Base-by-base conservation (phyloP, 2,797 vertebrate species). In the Phrynocephalus forsythii region DNA sequence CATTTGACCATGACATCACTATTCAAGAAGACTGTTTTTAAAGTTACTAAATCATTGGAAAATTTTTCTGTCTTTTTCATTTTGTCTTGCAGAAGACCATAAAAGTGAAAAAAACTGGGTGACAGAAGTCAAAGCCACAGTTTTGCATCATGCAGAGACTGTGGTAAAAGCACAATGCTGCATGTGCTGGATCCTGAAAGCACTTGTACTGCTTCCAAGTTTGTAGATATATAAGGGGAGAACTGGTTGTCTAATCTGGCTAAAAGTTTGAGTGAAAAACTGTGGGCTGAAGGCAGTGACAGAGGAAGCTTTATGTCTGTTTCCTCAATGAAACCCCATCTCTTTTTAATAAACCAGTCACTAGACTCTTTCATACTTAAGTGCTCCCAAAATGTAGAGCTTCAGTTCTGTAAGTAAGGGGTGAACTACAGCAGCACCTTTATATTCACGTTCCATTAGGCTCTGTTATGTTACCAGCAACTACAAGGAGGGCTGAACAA, bases 291-390 rank as follows among this genome's bases (percentile, higher is more conserved):
- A 89, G 93, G 87, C 76, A 88, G 88, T 26, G 75, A 83, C 28
- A 88, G 67, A 90, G 79, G 79, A 92, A 92, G 91, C 67, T 91
- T 69, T 89, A 78, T 75, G 60, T 78, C 66, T 75, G 82, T 90
- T 93, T 94, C 82, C 90, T 91, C 90, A 90, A 91, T 91, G 91
- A 94, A 95, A 95, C 91, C 86, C 83, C 76, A 33, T 93, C 94
- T 94, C 94, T 94, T 94, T 92, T 69, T 56, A 24, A 79, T 5
- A 1, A 72, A 50, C 79, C 48, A 90, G 89, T 93, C 89, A 79
- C 3, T 77, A 89, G 87, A 69, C 90, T 88, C 63, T 91, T 90
- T 90, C 87, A 81, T 50, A 91, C 90, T 86, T 86, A 94, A 93
- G 92, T 92, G 86, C 95, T 92, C 94, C 92, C 91, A 92, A 93